Percentiles rank a stretch among this genome's conserved stretches.
Conservation (phyloP, 2,797 vertebrate species). For the Moxostoma hubbsi region DNA sequence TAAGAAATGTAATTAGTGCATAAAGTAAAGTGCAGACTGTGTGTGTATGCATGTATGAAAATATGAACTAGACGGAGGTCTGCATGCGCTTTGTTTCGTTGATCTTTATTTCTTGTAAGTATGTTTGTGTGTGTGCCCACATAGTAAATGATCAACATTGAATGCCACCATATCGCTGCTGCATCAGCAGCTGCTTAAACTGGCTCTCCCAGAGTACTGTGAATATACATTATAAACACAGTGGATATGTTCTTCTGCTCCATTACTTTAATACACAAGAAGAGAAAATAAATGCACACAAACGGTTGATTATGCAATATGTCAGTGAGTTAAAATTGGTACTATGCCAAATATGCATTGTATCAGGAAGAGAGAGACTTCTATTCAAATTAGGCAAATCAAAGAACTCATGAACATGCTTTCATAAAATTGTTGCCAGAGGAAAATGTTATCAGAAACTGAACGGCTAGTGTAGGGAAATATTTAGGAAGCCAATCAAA, state of each 20-base stretch:
- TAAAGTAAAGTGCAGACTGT: neutral
- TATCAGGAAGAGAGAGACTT: too few relatives aligned
- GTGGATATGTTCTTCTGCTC: neutral
- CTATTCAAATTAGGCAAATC: neutral
- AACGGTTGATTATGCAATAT: neutral
- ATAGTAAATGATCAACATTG: conserved; percentile 42
- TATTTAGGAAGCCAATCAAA: neutral
- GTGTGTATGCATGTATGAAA: neutral
- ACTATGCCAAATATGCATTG: neutral
- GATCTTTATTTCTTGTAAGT: neutral
- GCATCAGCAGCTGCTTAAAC: neutral
- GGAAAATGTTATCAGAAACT: neutral
- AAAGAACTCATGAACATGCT: neutral
- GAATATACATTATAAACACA: conserved; percentile 6
- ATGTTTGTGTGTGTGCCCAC: neutral
- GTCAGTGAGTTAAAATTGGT: neutral
- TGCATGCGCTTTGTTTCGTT: neutral
- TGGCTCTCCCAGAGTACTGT: neutral
- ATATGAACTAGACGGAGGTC: neutral
- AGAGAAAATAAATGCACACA: neutral
- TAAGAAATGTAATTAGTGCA: neutral
- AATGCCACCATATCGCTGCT: neutral
- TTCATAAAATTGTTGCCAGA: neutral
- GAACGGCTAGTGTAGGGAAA: neutral
- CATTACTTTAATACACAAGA: neutral